A percentile compares a stretch with the other conserved stretches of the same genome.
Evolutionary conservation across 30 jellyfish, hydroid and myxozoan genomes (phyloP).

Genomic region (Cassiopea andromeda): DNA sequence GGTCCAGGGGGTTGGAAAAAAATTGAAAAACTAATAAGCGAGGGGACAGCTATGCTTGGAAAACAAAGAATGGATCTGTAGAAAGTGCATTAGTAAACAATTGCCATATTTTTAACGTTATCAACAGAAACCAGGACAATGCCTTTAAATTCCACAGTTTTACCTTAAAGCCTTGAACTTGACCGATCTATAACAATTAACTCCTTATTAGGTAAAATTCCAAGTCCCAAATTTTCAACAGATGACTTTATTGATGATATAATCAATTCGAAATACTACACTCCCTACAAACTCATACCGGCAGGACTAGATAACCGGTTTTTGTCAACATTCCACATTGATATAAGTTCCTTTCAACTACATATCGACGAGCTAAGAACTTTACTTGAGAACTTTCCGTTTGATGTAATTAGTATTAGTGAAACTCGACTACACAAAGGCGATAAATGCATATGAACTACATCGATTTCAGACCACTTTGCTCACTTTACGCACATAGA

Average conservation of each 20-base stretch:
- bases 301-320: no score
- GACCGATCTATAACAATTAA: slow-evolving; percentile 6
- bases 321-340: no score
- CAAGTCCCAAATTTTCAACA: neutral
- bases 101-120: slow-evolving; percentile 6
- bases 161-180: slow-evolving; percentile 1
- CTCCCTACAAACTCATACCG: no score
- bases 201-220: neutral
- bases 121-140: neutral
- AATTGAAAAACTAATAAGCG: no score
- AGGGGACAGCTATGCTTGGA: slow-evolving; percentile 8
- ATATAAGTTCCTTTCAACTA: no score
- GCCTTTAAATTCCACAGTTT: neutral
- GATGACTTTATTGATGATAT: slow-evolving; percentile 5
- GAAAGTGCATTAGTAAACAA: slow-evolving; percentile 3
- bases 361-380: no score
- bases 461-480: slow-evolving; percentile 6
- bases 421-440: neutral
- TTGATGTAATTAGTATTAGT: neutral
- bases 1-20: no score
- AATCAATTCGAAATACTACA: neutral
- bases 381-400: no score
- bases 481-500: slow-evolving; percentile 6
- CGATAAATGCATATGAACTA: neutral
- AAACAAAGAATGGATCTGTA: slow-evolving; percentile 24